phyloP scores from a whole-genome alignment of 2,113 vertebrate genomes.

The Hyla sarda region DNA sequence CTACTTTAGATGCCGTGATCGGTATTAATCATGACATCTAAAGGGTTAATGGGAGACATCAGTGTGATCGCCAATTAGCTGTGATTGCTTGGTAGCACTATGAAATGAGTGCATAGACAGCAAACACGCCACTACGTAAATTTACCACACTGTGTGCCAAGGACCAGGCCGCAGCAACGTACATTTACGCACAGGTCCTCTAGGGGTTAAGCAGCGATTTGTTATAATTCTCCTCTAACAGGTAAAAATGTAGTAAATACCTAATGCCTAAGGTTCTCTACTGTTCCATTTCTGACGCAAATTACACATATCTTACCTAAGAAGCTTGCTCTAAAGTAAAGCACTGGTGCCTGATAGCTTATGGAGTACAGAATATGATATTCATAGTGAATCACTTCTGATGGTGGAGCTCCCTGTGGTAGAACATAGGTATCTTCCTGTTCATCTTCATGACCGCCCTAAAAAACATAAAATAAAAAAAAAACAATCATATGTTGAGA shows the following conservation, averaged over 20 bases:
- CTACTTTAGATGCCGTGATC: too few species aligned
- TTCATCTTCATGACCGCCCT: constrained; percentile 14
- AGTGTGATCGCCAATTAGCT: too few species aligned
- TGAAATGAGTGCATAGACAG: too few species aligned
- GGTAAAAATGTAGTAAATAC: neutral
- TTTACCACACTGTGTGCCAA: too few species aligned
- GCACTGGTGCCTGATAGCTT: constrained; percentile 87
- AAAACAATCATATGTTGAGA: neutral
- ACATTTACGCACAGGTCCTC: too few species aligned
- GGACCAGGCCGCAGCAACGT: too few species aligned
- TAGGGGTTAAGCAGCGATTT: too few species aligned
- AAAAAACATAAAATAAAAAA: neutral
- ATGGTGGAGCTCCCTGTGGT: constrained; percentile 25
- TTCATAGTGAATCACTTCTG: constrained; percentile 81
- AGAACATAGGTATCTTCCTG: constrained; percentile 64
- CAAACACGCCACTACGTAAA: too few species aligned
- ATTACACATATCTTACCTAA: constrained; percentile 77
- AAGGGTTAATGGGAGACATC: too few species aligned
- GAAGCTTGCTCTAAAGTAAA: constrained; percentile 90
- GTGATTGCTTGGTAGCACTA: too few species aligned
- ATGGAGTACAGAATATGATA: constrained; percentile 91
- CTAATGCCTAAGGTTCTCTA: neutral
- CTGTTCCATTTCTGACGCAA: neutral
- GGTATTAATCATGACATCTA: too few species aligned
- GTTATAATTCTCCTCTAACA: neutral